A percentile compares a stretch with the other conserved stretches of the same genome.
Evolutionary conservation across 1,140 invertebrate species (phyloP).

Genomic region (Ruditapes philippinarum): DNA sequence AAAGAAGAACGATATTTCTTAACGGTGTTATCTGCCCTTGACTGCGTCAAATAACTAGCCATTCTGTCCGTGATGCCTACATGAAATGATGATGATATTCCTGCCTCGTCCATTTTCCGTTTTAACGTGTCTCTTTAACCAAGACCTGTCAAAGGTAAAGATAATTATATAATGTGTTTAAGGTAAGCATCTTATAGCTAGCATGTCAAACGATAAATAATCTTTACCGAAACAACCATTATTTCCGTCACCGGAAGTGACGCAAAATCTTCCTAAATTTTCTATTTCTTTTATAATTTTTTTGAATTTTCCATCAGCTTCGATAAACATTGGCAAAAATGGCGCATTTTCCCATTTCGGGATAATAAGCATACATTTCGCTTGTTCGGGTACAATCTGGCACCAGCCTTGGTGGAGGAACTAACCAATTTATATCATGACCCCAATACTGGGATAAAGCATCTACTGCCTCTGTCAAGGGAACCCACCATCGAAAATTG

Average conservation of each 20-base stretch:
- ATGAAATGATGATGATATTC: no score
- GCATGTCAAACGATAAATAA: neutral
- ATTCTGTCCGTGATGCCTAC: no score
- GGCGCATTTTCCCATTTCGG: slow-evolving; percentile 44
- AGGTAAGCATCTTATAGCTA: no score
- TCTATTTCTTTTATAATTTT: neutral
- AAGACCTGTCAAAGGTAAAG: slow-evolving; percentile 2
- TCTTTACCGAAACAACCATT: neutral
- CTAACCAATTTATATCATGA: slow-evolving; percentile 39
- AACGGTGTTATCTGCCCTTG: no score
- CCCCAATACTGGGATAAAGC: no score
- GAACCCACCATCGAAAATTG: neutral
- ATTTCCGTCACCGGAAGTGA: neutral
- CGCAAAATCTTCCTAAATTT: neutral
- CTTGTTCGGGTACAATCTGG: slow-evolving; percentile 41
- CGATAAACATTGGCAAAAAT: slow-evolving; percentile 5
- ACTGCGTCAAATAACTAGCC: no score
- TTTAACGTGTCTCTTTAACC: neutral
- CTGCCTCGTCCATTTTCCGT: no score
- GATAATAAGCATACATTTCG: neutral
- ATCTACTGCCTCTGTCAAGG: slow-evolving; percentile 38
- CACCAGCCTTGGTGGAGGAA: no score
- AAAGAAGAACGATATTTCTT: no score
- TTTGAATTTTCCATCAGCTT: neutral
- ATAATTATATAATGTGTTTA: neutral